Conservation (phyloP, 1,140 invertebrate genomes). For the Diorhabda carinulata region DNA sequence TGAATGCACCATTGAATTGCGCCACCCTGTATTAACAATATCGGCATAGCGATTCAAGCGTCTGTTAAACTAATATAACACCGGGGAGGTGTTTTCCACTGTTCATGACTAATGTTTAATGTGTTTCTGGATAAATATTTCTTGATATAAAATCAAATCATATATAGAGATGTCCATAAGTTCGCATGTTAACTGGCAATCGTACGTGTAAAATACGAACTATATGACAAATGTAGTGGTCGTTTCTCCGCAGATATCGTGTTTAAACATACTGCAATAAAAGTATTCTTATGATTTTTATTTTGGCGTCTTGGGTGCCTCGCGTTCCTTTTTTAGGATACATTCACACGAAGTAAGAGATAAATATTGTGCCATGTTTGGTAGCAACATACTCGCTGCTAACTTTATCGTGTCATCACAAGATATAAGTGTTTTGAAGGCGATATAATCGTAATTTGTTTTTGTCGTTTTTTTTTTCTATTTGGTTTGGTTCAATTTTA, state of each 20-base stretch:
- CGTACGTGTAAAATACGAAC: constrained; percentile 20
- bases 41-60: constrained; percentile 13
- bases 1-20: too few species aligned
- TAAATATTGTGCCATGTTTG: constrained; percentile 2
- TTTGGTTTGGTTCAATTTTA: too few species aligned
- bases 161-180: constrained; percentile 24
- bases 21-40: neutral
- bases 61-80: constrained; percentile 17
- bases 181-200: constrained; percentile 22
- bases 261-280: constrained; percentile 20
- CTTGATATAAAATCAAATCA: constrained; percentile 22
- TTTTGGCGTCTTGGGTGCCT: constrained; percentile 13
- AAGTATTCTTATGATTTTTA: constrained; percentile 17
- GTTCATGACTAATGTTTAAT: constrained; percentile 18
- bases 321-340: constrained; percentile 11
- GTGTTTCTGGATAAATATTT: constrained; percentile 21
- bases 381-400: neutral
- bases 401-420: neutral
- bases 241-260: constrained; percentile 18
- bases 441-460: neutral
- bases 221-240: constrained; percentile 20
- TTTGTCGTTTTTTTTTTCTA: neutral
- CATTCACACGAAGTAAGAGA: constrained; percentile 2
- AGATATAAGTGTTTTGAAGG: constrained; percentile 3
- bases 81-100: constrained; percentile 18